Evolutionary conservation across 2,113 vertebrate species (phyloP), one percentile per base, ranked within the genome.

Genomic region (Rana temporaria): DNA sequence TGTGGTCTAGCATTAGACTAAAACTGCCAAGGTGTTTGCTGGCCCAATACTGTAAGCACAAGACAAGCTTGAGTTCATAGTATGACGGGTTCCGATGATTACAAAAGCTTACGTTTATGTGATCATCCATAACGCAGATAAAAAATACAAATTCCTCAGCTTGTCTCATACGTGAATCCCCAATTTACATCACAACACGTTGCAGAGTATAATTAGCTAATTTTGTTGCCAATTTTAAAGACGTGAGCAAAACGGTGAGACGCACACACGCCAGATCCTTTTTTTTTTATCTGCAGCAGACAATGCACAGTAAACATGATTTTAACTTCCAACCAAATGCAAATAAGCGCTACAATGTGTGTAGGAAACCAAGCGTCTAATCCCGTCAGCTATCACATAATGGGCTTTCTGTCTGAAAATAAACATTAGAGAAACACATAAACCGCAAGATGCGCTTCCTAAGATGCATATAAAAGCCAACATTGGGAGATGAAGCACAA

Each of bases 301-400:
- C 63, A 30, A 68, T 62, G 60, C 12, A 57, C 64, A 22, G 75
- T 59, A 75, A 75, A 75, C n/a, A 17, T 12, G 64, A 76, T 68
- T 82, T 67, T 66, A 67, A 82, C 52, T 82, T 82, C 16, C 63
- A 83, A 76, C 53, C 72, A 52, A 67, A 83, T 83, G 81, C 71
- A 83, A 83, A 75, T 75, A 82, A 60, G 64, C 17, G 52, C 52
- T 8, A 80, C 24, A 73, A 22, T 6, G 30, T 56, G 20, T 19
- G n/a, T 34, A 83, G 0, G 1, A 66, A 60, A 18, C 76, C 2
- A 84, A 26, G 81, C 81, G 55, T 83, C 24, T 83, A 83, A 83
- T 83, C 81, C 81, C 53, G n/a, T 68, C 63, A 67, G 81, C 81
- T 52, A 75, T 67, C 63, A 60, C 81, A 83, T 83, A 83, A 83